Conservation (phyloP, 1,140 invertebrate species). For the Marisa cornuarietis region DNA sequence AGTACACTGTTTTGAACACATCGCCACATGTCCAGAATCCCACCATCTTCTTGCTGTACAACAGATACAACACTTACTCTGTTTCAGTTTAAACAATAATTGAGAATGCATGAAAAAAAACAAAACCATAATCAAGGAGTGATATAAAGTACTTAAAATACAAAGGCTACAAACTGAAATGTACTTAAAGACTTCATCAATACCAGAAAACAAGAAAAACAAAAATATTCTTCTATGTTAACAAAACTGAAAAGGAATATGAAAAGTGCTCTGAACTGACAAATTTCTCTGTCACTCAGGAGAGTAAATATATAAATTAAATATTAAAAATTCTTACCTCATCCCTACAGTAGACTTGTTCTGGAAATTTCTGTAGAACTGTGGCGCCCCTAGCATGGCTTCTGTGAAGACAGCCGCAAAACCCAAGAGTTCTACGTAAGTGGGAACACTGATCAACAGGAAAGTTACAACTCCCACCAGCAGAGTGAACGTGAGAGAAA, state of each 20-base stretch:
- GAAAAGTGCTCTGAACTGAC: too few relatives aligned
- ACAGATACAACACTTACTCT: constrained; percentile 16
- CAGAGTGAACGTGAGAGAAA: constrained; percentile 86
- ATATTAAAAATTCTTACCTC: constrained; percentile 76
- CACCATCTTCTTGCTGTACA: constrained; percentile 83
- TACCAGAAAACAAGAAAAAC: not conserved
- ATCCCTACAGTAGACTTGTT: constrained; percentile 95
- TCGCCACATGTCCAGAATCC: constrained; percentile 94
- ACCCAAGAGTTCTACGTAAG: constrained; percentile 68
- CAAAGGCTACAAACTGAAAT: not conserved
- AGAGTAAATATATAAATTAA: too few relatives aligned
- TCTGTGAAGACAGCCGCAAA: constrained; percentile 95
- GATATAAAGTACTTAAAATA: not conserved
- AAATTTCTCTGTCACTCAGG: too few relatives aligned
- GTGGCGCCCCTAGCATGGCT: constrained; percentile 93
- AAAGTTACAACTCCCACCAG: constrained; percentile 86
- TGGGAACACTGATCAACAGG: constrained; percentile 79
- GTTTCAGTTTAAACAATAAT: too few relatives aligned
- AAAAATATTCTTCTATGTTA: not conserved
- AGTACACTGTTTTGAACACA: constrained; percentile 97
- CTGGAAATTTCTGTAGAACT: constrained; percentile 87
- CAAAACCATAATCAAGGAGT: not conserved
- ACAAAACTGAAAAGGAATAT: too few relatives aligned
- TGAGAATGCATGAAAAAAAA: not conserved
- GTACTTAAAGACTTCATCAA: not conserved